These are phyloP conservation scores for Aphaenogaster floridana DNA, from an alignment of 1,140 invertebrate genomes.

Conservation along the genomic window DNA sequence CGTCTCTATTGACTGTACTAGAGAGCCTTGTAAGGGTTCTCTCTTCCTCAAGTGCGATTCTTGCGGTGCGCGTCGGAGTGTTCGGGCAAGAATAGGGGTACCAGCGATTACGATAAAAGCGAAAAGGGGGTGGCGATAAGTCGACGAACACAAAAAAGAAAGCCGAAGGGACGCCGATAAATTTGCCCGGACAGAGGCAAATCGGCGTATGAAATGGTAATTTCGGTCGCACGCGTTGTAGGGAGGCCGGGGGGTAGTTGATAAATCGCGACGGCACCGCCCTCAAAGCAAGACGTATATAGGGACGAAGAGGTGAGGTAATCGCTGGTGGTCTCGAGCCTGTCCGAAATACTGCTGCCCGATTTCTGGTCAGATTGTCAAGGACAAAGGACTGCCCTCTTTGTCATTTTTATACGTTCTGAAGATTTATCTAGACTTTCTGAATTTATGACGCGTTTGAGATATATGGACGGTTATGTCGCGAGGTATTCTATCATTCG, in stretches of 20 bases:
- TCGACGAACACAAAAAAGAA: conserved; percentile 25
- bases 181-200: conserved; percentile 55
- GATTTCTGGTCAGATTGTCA: conserved; percentile 13
- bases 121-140: conserved; percentile 26
- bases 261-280: conserved; percentile 63
- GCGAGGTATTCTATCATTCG: neutral
- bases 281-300: conserved; percentile 65
- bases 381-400: neutral
- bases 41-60: conserved; percentile 1
- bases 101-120: conserved; percentile 55
- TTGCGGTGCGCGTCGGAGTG: neutral
- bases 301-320: conserved; percentile 45
- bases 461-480: neutral
- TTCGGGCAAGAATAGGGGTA: neutral
- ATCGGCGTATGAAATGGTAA: conserved; percentile 68
- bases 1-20: too few species aligned
- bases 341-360: neutral
- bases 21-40: conserved; percentile 5
- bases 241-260: conserved; percentile 54
- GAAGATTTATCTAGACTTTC: conserved; percentile 6
- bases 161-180: conserved; percentile 33
- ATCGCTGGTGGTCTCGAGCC: conserved; percentile 31
- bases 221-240: conserved; percentile 36
- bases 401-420: conserved; percentile 22
- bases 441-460: neutral